These are phyloP conservation scores for Falcaria lacertinaria DNA, from an alignment of 2,888 invertebrate species.

Conservation along the genomic window DNA sequence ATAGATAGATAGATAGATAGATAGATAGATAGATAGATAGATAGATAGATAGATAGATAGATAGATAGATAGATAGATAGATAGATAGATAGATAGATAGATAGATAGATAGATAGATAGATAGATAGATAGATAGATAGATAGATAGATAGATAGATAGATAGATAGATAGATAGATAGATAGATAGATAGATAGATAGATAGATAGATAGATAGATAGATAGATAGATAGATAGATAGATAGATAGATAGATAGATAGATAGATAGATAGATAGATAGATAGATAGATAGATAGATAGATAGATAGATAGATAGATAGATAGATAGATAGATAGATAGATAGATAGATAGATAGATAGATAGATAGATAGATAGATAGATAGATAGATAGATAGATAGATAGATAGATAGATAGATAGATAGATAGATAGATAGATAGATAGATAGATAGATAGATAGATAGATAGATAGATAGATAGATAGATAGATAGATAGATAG, in stretches of 20 bases:
- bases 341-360: neutral
- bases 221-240: neutral
- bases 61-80: neutral
- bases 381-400: neutral
- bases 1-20: neutral
- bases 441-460: neutral
- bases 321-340: neutral
- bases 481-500: neutral
- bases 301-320: neutral
- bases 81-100: neutral
- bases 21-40: neutral
- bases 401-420: neutral
- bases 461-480: neutral
- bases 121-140: neutral
- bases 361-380: neutral
- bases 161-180: neutral
- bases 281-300: neutral
- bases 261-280: neutral
- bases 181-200: neutral
- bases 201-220: neutral
- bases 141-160: neutral
- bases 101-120: neutral
- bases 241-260: neutral
- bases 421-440: neutral
- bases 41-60: neutral